Evolutionary conservation across 1,140 invertebrate genomes (phyloP), one percentile per base, ranked within the genome.

Genomic region (Agrypnia vestita): DNA sequence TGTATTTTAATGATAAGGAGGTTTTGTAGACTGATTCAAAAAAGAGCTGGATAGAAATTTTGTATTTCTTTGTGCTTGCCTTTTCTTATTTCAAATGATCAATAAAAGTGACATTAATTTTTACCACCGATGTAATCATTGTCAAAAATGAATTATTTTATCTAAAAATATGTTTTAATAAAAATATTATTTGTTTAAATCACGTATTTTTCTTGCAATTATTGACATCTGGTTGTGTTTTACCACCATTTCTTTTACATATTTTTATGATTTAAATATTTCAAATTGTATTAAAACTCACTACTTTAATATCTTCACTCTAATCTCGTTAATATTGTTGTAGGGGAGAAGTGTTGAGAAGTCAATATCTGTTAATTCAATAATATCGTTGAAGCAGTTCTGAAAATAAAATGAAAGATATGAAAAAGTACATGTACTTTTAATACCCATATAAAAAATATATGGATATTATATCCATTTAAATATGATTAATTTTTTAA

Each of bases 101-200:
- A 64, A 73, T 61, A 79, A 78, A 74, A 76, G 59, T 55, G 47
- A 67, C 46, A 77, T 79, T 51, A 72, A 62, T 73, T 79, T 78
- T 73, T 79, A 73, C 19, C 69, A 73, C 55, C 56, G 17, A 61
- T 62, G 25, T 78, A 73, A 79, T 79, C 25, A 73, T 73, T 72
- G 69, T 51, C 53, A 73, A 62, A 79, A 19, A 79, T 73, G 35
- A 77, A 77, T 51, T 53, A 77, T 77, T 64, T 67, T 67, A 77
- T 53, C 47, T 53, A 77, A 77, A 53, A 53, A 77, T 77, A 67
- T 77, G 76, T 77, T 77, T 67, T 43, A 77, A 64, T 64, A 67
- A 77, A 62, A 77, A 67, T 77, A 77, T 67, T 77, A 61, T 77
- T 77, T 77, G 76, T 77, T 77, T 67, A 77, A 55, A 44, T 74